Evolutionary conservation across 2,113 vertebrate genomes (phyloP).

Genomic region (Plotosus lineatus): DNA sequence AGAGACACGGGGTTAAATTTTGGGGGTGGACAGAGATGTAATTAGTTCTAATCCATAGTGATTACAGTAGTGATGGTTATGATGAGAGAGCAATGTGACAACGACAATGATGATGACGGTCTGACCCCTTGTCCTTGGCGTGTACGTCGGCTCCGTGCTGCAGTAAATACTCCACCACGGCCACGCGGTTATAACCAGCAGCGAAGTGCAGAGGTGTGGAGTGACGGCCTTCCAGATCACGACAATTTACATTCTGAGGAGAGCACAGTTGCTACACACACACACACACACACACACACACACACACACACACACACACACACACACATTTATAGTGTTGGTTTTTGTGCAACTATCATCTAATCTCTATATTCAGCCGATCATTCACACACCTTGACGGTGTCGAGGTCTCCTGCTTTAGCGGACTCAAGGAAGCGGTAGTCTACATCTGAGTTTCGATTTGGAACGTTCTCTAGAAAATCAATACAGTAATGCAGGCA

Average conservation of each 20-base stretch:
- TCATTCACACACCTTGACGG: constrained; percentile 83
- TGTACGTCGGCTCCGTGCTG: constrained; percentile 97
- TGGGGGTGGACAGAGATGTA: neutral
- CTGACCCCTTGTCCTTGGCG: constrained; percentile 97
- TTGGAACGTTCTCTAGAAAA: constrained; percentile 87
- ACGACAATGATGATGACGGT: neutral
- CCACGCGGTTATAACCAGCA: constrained; percentile 94
- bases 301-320: neutral
- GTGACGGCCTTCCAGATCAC: constrained; percentile 95
- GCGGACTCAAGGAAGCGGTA: constrained; percentile 96
- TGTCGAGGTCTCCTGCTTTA: constrained; percentile 97
- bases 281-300: constrained; percentile 34
- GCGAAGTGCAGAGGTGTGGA: constrained; percentile 97
- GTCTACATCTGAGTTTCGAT: constrained; percentile 95
- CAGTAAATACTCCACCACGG: constrained; percentile 93
- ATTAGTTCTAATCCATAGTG: too few relatives aligned
- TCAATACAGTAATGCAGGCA: too few relatives aligned
- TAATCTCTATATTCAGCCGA: neutral
- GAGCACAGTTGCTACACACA: constrained; percentile 91
- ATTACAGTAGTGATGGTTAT: neutral
- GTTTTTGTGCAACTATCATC: too few relatives aligned
- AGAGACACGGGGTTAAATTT: neutral
- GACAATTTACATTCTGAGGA: constrained; percentile 96
- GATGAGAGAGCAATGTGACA: neutral
- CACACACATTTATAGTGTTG: too few relatives aligned